Base-by-base conservation (phyloP, 2,113 vertebrate species). In the human region DNA sequence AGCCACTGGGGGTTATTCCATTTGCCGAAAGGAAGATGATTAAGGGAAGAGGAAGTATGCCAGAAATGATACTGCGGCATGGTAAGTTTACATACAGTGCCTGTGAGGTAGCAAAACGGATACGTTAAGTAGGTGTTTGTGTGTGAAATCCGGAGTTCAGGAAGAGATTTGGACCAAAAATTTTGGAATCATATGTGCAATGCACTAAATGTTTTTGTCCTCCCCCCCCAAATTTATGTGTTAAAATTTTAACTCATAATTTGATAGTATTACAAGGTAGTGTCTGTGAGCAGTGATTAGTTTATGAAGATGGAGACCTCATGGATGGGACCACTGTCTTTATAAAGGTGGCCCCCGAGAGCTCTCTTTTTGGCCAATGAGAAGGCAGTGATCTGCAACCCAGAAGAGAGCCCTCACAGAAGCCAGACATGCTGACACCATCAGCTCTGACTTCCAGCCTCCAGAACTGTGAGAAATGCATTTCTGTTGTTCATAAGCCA, bases 281-380 rank as follows among this genome's bases (percentile, higher is more conserved):
- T 20, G 50, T 10, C 38, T 80, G 52, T 6, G 40, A 10, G n/a
- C 35, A n/a, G 2, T 73, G 3, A 35, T 14, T 18, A 45, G 43
- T 32, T 43, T n/a, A 72, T 70, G 64, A 48, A 64, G 16, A 1
- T 20, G 6, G 43, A 32, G 18, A 2, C 6, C 23, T 38, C 22
- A 1, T 35, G 35, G 12, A 5, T 48, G 17, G 55, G 12, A 2
- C 27, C 52, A 4, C 0, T 52, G 8, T 2, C 48, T 22, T 64
- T 38, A 35, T 5, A 10, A 82, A n/a, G 35, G 16, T 70, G 2
- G 45, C 10, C 11, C 8, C 25, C 43, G 32, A 45, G 25, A 40
- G 9, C 35, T 11, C 32, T 72, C 11, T 1, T 22, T 22, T 45
- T 32, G 22, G 4, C 13, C 4, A 32, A 8, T 0, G 25, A 50